phyloP scores from a whole-genome alignment of 2,797 vertebrate genomes.

The Pseudochirops corinnae region DNA sequence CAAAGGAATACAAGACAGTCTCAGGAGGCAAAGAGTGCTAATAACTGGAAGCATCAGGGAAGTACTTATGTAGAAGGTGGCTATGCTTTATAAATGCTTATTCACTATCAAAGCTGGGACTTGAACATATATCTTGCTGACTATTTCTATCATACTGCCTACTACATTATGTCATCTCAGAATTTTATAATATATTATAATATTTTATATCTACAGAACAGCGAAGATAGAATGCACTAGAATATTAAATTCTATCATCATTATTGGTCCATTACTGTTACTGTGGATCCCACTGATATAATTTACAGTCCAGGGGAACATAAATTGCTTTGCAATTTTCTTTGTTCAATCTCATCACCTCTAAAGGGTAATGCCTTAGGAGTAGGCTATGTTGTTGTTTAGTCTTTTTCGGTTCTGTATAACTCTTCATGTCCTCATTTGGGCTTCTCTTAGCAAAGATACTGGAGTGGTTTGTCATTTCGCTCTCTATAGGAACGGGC shows the following conservation, averaged over 20 bases:
- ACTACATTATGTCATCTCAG: background rate
- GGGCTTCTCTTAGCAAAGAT: background rate
- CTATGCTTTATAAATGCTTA: background rate
- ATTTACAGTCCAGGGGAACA: constrained; percentile 58
- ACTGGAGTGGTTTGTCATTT: background rate
- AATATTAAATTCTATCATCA: constrained; percentile 47
- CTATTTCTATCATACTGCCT: background rate
- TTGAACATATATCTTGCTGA: background rate
- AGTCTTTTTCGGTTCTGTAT: background rate
- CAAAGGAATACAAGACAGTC: background rate
- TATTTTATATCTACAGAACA: constrained; percentile 33
- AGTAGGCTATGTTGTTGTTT: constrained; percentile 2
- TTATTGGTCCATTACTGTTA: background rate
- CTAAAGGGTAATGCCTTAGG: constrained; percentile 32
- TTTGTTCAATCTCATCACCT: constrained; percentile 63
- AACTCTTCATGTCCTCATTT: background rate
- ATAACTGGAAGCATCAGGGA: background rate
- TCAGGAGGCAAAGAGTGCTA: background rate
- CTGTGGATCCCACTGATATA: constrained; percentile 37
- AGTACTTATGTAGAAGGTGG: too few relatives aligned
- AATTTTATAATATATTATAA: background rate
- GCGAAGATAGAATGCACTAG: constrained; percentile 51
- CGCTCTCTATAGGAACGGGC: background rate
- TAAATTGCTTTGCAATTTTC: constrained; percentile 61
- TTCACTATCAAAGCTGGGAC: background rate